A percentile compares a stretch with the other conserved stretches of the same genome.
Evolutionary conservation across 2,113 vertebrate genomes (phyloP).

Genomic region (Saguinus midas): DNA sequence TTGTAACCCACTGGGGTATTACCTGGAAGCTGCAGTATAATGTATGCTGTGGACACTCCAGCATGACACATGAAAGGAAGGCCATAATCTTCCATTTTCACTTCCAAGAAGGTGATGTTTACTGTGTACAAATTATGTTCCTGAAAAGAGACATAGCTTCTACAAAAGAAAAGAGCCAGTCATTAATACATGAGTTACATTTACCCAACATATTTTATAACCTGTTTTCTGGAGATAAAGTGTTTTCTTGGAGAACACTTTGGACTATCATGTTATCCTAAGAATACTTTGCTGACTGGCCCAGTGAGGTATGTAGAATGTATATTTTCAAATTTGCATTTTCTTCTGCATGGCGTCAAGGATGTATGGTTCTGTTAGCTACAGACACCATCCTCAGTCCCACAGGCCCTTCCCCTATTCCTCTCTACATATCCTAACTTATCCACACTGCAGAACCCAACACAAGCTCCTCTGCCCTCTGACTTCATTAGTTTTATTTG

Average conservation of each 20-base stretch:
- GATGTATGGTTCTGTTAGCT: background rate
- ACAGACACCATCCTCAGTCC: background rate
- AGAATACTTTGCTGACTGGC: background rate
- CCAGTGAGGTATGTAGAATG: fast-evolving
- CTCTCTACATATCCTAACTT: background rate
- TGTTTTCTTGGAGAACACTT: background rate
- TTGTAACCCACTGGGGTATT: fast-evolving
- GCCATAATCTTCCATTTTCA: slow-evolving; percentile 73
- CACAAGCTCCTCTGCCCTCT: background rate
- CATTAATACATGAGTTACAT: background rate
- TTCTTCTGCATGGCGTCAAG: background rate
- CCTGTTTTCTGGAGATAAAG: background rate
- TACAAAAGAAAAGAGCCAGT: background rate
- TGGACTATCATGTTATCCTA: background rate
- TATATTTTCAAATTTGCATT: background rate
- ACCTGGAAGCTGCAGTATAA: slow-evolving; percentile 70
- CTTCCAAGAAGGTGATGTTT: slow-evolving; percentile 72
- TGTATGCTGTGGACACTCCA: slow-evolving; percentile 61
- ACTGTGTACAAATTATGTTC: slow-evolving; percentile 62
- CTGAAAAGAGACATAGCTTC: background rate
- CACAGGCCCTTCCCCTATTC: too few relatives aligned
- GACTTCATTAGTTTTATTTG: background rate
- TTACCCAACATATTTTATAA: background rate
- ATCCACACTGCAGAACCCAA: background rate
- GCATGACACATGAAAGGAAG: slow-evolving; percentile 64